These are phyloP conservation scores for Glomeris marginata DNA, from an alignment of 2,888 invertebrate species.

Conservation along the genomic window DNA sequence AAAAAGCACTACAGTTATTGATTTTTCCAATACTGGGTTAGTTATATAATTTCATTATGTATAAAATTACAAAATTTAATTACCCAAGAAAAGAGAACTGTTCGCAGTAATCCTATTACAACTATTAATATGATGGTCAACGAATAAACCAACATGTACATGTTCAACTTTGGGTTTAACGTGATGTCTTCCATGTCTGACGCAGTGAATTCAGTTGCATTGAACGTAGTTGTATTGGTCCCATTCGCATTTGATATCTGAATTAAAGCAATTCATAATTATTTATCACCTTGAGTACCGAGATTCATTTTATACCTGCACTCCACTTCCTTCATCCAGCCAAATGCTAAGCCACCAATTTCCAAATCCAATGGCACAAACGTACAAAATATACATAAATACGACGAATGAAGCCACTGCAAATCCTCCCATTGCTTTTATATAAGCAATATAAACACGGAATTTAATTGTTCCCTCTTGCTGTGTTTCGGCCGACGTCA, in stretches of 20 bases:
- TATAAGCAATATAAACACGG: slow-evolving; percentile 35
- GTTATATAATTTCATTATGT: too few species aligned
- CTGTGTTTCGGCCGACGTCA: slow-evolving; percentile 29
- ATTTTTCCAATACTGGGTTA: too few species aligned
- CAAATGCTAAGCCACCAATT: slow-evolving; percentile 45
- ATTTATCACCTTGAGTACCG: too few species aligned
- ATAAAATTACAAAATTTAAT: too few species aligned
- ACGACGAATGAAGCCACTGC: slow-evolving; percentile 31
- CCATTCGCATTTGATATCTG: slow-evolving; percentile 15
- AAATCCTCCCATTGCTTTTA: slow-evolving; percentile 38
- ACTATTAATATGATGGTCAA: slow-evolving; percentile 37
- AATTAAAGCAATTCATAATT: too few species aligned
- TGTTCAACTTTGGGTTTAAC: slow-evolving; percentile 36
- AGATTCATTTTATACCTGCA: too few species aligned
- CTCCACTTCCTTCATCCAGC: slow-evolving; percentile 34
- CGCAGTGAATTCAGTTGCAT: slow-evolving; percentile 15
- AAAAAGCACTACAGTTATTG: too few species aligned
- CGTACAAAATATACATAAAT: slow-evolving; percentile 34
- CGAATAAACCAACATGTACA: slow-evolving; percentile 40
- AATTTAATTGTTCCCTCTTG: slow-evolving; percentile 30
- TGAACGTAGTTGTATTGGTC: slow-evolving; percentile 23
- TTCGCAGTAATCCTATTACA: slow-evolving; percentile 37
- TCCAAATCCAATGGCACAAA: slow-evolving; percentile 39
- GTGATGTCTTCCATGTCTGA: slow-evolving; percentile 23
- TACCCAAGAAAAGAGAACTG: slow-evolving; percentile 39